Conservation (phyloP, 2,113 vertebrate genomes). For the Telmatochromis sp. region DNA sequence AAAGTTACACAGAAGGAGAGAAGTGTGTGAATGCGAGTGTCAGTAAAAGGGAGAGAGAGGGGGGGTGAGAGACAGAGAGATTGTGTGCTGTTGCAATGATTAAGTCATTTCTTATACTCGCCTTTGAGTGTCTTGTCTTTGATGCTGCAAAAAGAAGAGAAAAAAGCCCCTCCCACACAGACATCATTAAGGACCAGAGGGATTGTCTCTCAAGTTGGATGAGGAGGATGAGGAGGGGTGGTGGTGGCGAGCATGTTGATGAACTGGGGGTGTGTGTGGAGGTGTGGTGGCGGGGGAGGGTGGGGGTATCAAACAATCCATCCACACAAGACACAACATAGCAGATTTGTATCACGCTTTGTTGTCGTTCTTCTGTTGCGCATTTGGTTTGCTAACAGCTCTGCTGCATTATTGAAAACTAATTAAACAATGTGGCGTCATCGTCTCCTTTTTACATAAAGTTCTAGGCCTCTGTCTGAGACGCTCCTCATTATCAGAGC, state of each 20-base stretch:
- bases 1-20: constrained; percentile 33
- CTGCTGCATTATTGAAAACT: not conserved
- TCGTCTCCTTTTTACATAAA: not conserved
- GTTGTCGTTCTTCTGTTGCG: constrained; percentile 10
- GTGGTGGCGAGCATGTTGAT: not conserved
- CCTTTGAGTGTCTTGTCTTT: constrained; percentile 55
- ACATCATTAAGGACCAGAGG: constrained; percentile 58
- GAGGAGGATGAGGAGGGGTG: not conserved
- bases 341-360: constrained; percentile 29
- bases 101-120: constrained; percentile 54
- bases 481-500: not conserved
- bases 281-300: not conserved
- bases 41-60: not conserved
- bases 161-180: constrained; percentile 50
- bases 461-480: not conserved
- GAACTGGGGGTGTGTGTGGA: not conserved
- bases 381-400: constrained; percentile 11
- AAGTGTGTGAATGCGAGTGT: constrained; percentile 2
- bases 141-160: constrained; percentile 12
- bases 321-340: not conserved
- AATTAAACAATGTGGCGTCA: not conserved
- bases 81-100: constrained; percentile 46
- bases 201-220: constrained; percentile 46
- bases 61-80: not conserved
- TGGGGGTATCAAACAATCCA: not conserved